Evolutionary conservation across 53 echinoderm and acorn worm genomes (phyloP), one percentile per base, ranked within the genome.

Genomic region (Stichopus horrens): DNA sequence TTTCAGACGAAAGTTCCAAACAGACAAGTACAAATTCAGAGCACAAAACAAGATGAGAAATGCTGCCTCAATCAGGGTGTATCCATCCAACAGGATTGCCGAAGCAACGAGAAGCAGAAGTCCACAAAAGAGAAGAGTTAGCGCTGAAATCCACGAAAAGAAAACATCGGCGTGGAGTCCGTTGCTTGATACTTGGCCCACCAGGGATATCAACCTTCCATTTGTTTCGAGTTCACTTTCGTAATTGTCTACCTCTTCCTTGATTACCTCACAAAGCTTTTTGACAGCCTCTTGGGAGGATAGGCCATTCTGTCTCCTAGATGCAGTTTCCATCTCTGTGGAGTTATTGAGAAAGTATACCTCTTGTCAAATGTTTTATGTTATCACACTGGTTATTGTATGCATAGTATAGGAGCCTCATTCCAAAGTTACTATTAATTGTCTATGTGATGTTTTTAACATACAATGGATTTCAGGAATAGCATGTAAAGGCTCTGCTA

Each of bases 1-100:
- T 51, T 93, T 88, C 85, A 96, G 91, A 13, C 57, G 89, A 37
- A 83, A 76, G 74, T 96, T 93, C 93, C 95, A 94, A 11, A 92
- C 91, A 52, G 91, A 93, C 76, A 93, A 77, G 55, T 88, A 93
- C 20, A 86, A 23, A 86, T 93, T 95, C 58, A 96, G n/a, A 23
- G 77, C 57, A 53, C 95, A 76, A 54, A 93, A 89, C 51, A 91
- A 13, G 14, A 91, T 68, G n/a, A 96, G 86, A 52, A 96, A 88
- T 8, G 75, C 65, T 52, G 89, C 86, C 86, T 96, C 93, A 53
- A 95, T 66, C 11, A 93, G 56, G 22, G 91, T 59, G 16, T 88
- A 89, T n/a, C 63, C 59, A 75, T 95, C 92, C 16, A 86, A 78
- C 5, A 85, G 73, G 22, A 86, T 55, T 9, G 65, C 86, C 16